Evolutionary conservation across 2,113 vertebrate genomes (phyloP).

Genomic region (Corythaixoides concolor): DNA sequence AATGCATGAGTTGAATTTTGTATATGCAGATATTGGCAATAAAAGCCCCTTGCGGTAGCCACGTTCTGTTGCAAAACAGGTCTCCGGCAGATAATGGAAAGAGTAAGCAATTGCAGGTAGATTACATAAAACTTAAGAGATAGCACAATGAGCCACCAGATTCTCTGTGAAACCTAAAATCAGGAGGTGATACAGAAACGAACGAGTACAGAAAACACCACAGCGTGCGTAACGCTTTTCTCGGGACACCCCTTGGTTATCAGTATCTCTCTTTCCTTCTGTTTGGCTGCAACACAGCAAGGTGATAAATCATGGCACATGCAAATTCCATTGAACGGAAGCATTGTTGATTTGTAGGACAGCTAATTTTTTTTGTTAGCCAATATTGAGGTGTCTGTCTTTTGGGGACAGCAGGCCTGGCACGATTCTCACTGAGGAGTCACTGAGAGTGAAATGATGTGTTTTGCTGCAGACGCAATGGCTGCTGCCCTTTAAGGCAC

Average conservation of each 20-base stretch:
- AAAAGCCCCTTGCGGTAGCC: background rate
- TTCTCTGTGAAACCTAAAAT: background rate
- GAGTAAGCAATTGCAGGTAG: background rate
- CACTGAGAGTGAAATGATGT: background rate
- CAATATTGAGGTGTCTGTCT: background rate
- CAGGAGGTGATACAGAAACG: background rate
- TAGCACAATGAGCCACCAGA: background rate
- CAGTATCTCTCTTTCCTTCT: background rate
- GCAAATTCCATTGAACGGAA: background rate
- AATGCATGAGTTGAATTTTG: background rate
- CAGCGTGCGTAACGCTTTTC: background rate
- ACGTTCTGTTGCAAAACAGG: background rate
- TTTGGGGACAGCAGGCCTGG: background rate
- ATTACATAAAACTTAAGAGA: background rate
- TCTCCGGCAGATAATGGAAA: background rate
- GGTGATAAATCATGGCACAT: background rate
- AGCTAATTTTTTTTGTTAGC: background rate
- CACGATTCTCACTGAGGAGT: background rate
- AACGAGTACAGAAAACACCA: background rate
- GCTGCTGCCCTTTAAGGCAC: background rate
- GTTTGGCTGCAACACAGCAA: background rate
- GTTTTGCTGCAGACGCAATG: background rate
- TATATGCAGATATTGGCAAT: background rate
- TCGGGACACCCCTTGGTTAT: background rate
- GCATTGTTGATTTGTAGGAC: background rate